These are phyloP conservation scores for Hofmannophila pseudospretella DNA, from an alignment of 2,888 invertebrate species.

Conservation along the genomic window DNA sequence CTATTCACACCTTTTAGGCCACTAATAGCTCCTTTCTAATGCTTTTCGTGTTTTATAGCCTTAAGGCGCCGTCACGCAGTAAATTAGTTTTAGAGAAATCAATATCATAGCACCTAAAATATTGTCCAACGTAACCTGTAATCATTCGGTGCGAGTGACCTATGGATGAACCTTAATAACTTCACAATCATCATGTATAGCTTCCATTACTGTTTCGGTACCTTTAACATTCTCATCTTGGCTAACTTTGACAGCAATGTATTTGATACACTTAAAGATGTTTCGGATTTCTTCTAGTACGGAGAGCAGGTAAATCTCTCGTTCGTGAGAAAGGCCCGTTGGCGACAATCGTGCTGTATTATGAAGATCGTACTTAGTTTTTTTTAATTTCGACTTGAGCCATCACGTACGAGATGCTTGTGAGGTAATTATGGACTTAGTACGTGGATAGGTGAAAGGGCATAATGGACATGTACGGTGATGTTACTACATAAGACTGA, in stretches of 20 bases:
- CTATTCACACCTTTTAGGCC: constrained; percentile 28
- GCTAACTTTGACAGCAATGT: constrained; percentile 3
- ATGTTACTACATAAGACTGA: background rate
- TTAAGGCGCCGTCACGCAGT: constrained; percentile 33
- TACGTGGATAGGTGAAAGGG: constrained; percentile 13
- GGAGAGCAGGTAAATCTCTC: constrained; percentile 20
- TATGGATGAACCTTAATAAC: constrained; percentile 11
- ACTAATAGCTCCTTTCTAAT: constrained; percentile 42
- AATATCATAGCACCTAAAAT: constrained; percentile 52
- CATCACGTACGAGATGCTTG: constrained; percentile 29
- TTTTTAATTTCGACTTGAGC: constrained; percentile 15
- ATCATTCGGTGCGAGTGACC: constrained; percentile 32
- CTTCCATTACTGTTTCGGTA: constrained; percentile 12
- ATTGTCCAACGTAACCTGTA: constrained; percentile 45
- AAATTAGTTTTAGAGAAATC: constrained; percentile 53
- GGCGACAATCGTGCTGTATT: constrained; percentile 36
- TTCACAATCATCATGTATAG: background rate
- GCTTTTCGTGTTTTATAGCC: constrained; percentile 27
- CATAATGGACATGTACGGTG: constrained; percentile 8
- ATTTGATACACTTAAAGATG: background rate
- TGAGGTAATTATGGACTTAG: constrained; percentile 15
- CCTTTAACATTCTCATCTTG: background rate
- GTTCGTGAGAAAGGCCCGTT: constrained; percentile 59
- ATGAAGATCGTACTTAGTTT: constrained; percentile 10
- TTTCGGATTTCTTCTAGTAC: constrained; percentile 10